Percentiles rank a stretch among this genome's conserved stretches.
phyloP scores from a whole-genome alignment of 1,140 invertebrate species.

The Coenobita brevimanus region DNA sequence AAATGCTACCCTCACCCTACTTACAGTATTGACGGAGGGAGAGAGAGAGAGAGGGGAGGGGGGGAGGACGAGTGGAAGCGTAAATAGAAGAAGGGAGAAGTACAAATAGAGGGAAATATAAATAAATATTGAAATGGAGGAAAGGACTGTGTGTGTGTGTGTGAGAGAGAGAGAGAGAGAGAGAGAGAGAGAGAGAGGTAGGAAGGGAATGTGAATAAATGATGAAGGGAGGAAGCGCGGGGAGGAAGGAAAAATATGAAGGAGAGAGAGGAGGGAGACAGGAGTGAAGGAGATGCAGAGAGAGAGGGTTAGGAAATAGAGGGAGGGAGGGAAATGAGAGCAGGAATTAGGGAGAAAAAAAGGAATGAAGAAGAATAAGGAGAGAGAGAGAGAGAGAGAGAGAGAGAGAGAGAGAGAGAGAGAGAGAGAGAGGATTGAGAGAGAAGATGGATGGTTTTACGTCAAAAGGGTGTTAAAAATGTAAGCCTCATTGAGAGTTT shows the following conservation, averaged over 20 bases:
- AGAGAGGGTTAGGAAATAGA: not conserved
- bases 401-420: not conserved
- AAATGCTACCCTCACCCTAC: too few relatives aligned
- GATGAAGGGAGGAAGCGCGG: not conserved
- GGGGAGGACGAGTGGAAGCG: too few relatives aligned
- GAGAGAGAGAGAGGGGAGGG: too few relatives aligned
- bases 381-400: slow-evolving; percentile 4
- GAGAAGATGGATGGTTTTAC: too few relatives aligned
- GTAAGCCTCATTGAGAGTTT: too few relatives aligned
- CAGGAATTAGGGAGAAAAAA: not conserved
- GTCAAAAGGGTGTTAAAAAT: too few relatives aligned
- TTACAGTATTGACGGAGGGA: too few relatives aligned
- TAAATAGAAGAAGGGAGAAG: too few relatives aligned
- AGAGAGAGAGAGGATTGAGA: not conserved
- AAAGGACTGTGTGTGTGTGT: not conserved
- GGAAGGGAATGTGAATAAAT: not conserved
- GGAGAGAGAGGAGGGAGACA: not conserved
- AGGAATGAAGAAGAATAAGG: not conserved
- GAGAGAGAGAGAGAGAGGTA: not conserved
- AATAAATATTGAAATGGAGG: too few relatives aligned
- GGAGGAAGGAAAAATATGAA: not conserved
- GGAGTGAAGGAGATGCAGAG: not conserved
- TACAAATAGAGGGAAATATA: too few relatives aligned
- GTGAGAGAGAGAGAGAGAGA: not conserved
- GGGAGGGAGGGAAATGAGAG: not conserved